A percentile compares a stretch with the other conserved stretches of the same genome.
Evolutionary conservation across 1,140 invertebrate genomes (phyloP).

Genomic region (Platyura marginata): DNA sequence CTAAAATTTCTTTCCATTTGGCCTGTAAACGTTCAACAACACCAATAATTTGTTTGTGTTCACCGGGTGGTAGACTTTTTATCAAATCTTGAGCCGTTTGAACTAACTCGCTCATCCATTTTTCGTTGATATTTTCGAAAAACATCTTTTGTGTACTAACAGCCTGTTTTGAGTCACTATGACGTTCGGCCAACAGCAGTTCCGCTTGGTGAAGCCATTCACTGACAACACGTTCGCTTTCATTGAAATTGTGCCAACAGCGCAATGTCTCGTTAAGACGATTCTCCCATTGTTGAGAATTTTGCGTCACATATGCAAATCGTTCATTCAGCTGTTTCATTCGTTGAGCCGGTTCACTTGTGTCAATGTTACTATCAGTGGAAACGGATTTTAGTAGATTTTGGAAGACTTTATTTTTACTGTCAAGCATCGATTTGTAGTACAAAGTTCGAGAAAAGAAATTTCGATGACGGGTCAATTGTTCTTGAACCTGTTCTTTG

Average conservation of each 20-base stretch:
- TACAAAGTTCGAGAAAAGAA: conserved; percentile 78
- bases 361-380: conserved; percentile 49
- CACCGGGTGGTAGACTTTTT: conserved; percentile 38
- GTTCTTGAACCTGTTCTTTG: conserved; percentile 50
- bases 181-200: conserved; percentile 58
- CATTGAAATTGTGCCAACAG: conserved; percentile 71
- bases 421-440: conserved; percentile 84
- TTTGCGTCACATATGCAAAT: conserved; percentile 52
- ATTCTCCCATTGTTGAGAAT: conserved; percentile 58
- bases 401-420: conserved; percentile 84
- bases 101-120: conserved; percentile 62
- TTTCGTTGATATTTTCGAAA: conserved; percentile 68
- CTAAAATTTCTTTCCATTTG: conserved; percentile 61
- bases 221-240: conserved; percentile 55
- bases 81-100: conserved; percentile 63
- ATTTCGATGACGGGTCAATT: conserved; percentile 65
- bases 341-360: conserved; percentile 42
- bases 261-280: conserved; percentile 57
- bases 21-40: conserved; percentile 48
- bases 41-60: conserved; percentile 48
- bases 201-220: conserved; percentile 77
- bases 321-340: conserved; percentile 67
- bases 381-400: conserved; percentile 67
- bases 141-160: conserved; percentile 67
- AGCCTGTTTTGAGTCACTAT: conserved; percentile 59